phyloP scores from a whole-genome alignment of 1,140 invertebrate genomes.

The Lutraria rhynchaena region DNA sequence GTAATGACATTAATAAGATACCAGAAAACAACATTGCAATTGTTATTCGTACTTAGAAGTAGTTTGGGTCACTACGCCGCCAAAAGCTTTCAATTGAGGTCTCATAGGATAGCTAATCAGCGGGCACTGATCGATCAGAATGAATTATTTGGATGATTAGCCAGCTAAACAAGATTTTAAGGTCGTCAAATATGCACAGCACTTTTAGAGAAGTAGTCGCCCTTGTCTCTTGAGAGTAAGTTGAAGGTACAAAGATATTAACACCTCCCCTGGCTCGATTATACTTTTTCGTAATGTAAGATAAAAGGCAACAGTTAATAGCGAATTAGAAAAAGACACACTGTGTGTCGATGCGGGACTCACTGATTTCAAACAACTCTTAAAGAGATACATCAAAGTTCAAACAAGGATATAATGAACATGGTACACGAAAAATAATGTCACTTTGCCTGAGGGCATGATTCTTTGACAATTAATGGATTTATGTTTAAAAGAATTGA shows the following conservation, averaged over 20 bases:
- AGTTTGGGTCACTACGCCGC: no score
- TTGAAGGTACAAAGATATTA: neutral
- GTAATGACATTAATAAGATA: no score
- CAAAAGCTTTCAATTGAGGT: slow-evolving; percentile 16
- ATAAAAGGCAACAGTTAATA: slow-evolving; percentile 20
- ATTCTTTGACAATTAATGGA: slow-evolving; percentile 15
- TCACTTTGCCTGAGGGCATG: slow-evolving; percentile 1
- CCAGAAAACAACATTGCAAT: no score
- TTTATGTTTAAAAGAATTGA: no score
- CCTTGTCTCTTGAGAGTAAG: neutral
- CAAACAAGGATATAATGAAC: slow-evolving; percentile 26
- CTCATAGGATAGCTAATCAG: neutral
- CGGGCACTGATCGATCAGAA: neutral
- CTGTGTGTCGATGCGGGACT: neutral
- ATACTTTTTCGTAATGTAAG: slow-evolving; percentile 4
- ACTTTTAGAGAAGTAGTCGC: neutral
- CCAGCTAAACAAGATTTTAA: neutral
- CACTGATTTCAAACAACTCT: slow-evolving; percentile 10
- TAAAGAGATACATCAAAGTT: slow-evolving; percentile 26
- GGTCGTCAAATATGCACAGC: slow-evolving; percentile 16
- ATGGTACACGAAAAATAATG: neutral
- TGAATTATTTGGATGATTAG: slow-evolving; percentile 24
- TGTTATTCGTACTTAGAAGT: no score
- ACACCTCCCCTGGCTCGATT: slow-evolving; percentile 1
- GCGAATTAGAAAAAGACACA: neutral